These are phyloP conservation scores for Nyleta sp. DNA, from an alignment of 2,888 invertebrate genomes.

Conservation along the genomic window DNA sequence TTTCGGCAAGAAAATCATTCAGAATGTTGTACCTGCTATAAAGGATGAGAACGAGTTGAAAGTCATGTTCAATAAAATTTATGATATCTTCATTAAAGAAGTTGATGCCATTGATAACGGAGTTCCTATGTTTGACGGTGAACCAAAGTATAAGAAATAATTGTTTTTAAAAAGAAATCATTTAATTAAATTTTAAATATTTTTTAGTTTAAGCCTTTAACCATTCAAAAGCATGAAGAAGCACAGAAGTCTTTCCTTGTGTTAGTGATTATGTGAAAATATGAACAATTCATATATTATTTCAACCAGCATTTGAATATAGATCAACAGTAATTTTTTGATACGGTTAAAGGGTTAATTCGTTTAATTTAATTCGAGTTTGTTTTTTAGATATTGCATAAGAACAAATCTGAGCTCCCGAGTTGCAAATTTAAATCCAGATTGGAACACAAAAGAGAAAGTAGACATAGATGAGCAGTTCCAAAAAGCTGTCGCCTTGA, in stretches of 20 bases:
- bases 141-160: constrained; percentile 82
- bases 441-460: constrained; percentile 88
- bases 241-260: no score
- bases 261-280: no score
- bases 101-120: constrained; percentile 99
- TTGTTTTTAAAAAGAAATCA: background rate
- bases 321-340: no score
- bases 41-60: constrained; percentile 82
- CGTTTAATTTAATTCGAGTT: background rate
- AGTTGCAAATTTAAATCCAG: constrained; percentile 90
- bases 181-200: background rate
- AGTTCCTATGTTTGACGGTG: constrained; percentile 90
- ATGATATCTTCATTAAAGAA: constrained; percentile 94
- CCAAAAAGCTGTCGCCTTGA: constrained; percentile 89
- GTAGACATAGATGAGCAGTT: constrained; percentile 86
- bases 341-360: background rate
- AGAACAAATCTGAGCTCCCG: constrained; percentile 90
- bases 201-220: no score
- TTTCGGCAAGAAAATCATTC: constrained; percentile 92
- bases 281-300: no score
- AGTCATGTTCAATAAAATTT: constrained; percentile 88
- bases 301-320: no score
- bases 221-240: no score
- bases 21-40: constrained; percentile 84
- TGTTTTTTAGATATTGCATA: constrained; percentile 86